These are phyloP conservation scores for Glossophaga mutica DNA, from an alignment of 2,797 vertebrate species.

Conservation along the genomic window DNA sequence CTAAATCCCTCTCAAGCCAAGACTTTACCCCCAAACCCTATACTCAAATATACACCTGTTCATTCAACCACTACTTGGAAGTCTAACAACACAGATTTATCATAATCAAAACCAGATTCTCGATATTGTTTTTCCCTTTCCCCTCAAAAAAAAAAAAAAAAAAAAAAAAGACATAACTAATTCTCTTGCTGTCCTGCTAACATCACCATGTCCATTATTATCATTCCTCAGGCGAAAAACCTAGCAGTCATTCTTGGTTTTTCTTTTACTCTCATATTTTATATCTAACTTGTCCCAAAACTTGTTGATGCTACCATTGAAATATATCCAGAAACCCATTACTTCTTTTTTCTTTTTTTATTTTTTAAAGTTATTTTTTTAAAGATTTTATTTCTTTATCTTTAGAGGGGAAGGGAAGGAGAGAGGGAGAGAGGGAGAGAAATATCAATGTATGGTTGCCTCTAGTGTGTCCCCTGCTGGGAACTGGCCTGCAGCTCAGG, in stretches of 20 bases:
- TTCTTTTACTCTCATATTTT: neutral
- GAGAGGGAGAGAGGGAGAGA: too few species aligned
- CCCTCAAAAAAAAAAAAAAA: neutral
- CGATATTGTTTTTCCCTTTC: neutral
- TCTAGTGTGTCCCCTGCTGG: too few species aligned
- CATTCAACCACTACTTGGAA: neutral
- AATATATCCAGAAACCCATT: neutral
- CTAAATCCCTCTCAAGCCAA: neutral
- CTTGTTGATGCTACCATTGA: neutral
- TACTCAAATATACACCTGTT: neutral
- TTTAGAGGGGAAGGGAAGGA: too few species aligned
- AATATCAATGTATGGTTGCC: too few species aligned
- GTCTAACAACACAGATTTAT: neutral
- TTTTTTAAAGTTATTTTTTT: too few species aligned
- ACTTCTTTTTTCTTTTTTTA: too few species aligned
- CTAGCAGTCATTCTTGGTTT: neutral
- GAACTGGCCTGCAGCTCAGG: too few species aligned
- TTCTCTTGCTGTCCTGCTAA: neutral
- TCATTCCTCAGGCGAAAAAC: neutral
- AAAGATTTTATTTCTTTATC: too few species aligned
- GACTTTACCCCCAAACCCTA: neutral
- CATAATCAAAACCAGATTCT: neutral
- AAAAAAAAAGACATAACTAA: neutral
- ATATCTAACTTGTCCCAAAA: neutral
- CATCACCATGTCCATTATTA: neutral